Base-by-base conservation (phyloP, 2,797 vertebrate species). In the Falco novaeseelandiae region DNA sequence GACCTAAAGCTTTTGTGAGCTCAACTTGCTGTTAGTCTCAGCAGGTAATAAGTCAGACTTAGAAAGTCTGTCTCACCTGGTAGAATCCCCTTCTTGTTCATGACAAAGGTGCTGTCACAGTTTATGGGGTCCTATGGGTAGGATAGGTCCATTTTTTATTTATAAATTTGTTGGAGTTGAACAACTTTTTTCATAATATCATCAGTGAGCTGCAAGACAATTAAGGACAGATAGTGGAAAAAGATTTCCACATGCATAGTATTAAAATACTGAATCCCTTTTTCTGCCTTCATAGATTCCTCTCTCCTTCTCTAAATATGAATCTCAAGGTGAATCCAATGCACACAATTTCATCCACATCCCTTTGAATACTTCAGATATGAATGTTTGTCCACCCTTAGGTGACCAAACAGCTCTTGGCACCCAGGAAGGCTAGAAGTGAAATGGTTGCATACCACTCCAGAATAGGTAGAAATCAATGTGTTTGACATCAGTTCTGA, bases 121-220 rank as follows among this genome's bases (percentile, higher is more conserved):
- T 17, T 38, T 6, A 30, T 1, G 0, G 7, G 26, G 8, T 40
- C 26, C 48, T 67, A 0, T 18, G 10, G 15, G 8, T 36, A 66
- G 34, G 59, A 46, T 19, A 32, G 29, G 9, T 20, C 13, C 15
- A 13, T 94, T 74, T 78, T 73, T 44, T 78, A 4, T n/a, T 49
- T 55, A 38, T 0, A 0, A 30, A 8, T 65, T 77, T 89, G 17
- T 62, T 65, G 49, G 18, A 38, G 19, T 30, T 69, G 22, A 70
- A 49, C 51, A 72, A 16, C 9, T 32, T 40, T 61, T 59, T 84
- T 48, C 4, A 10, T 25, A 36, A 12, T 42, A 49, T 49, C 30
- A 16, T 63, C 14, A 44, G 12, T 54, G 27, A 73, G 23, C 27
- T 90, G 29, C 19, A 19, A 84, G 54, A 59, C 8, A 36, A 7